Base-by-base conservation (phyloP, 2,888 invertebrate genomes). In the Phyllotreta cruciferae region DNA sequence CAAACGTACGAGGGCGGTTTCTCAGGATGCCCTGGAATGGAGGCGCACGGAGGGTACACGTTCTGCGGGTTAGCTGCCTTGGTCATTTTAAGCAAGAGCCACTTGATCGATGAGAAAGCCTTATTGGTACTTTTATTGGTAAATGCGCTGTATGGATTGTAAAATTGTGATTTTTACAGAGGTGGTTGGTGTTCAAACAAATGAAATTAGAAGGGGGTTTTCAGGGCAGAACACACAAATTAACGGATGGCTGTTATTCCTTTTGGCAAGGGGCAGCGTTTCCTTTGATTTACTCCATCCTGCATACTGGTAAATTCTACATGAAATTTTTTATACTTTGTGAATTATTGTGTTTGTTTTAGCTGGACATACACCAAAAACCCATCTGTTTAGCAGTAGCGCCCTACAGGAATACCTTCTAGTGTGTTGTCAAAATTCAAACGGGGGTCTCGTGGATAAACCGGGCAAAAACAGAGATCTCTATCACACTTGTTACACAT, bases 1-100 rank as follows among this genome's bases (percentile, higher is more conserved):
- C 98, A 99, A 82, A 96, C 97, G 0, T 99, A 98, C 83, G 99
- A 99, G 83, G 99, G 99, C 45, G 99, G 99, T 0, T 99, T 99
- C 84, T 93, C 92, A 41, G 98, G 97, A 0, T 90, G 86, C 70
- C 95, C 95, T 0, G 95, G 94, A 6, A 89, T 95, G 87, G 99
- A 99, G 82, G 98, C 99, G 5, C 99, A 99, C 83, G 99, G 99
- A 1, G 99, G 99, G n/a, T 99, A 99, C 81, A 91, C 98, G 0
- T 99, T 95, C 82, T 99, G 99, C 85, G 98, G 94, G 0, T 86
- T 98, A 66, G 96, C 98, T 56, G 88, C 94, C 0, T 84, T 99
- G 47, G 88, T 92, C 2, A 82, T 99, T 64, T 83, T 99, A 10
- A 89, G 90, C 69, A 88, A 88, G 76, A 87, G 90, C 41, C 83